These are phyloP conservation scores for Amiota communis DNA, from an alignment of 2,888 invertebrate species.

Conservation along the genomic window DNA sequence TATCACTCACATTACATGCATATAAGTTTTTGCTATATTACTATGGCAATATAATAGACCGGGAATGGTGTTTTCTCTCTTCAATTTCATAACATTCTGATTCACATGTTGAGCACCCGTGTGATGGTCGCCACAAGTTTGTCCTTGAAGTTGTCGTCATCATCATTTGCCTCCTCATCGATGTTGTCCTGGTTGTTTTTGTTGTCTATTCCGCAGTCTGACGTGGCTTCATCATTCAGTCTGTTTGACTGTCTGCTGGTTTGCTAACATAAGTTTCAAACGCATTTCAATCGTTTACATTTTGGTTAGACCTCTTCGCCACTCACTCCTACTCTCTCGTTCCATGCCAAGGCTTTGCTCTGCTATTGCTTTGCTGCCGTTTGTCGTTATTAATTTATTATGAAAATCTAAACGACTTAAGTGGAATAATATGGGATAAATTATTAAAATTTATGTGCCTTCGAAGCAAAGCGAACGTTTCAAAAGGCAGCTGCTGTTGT, in stretches of 20 bases:
- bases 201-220: too few species aligned
- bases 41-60: conserved; percentile 50
- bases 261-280: too few species aligned
- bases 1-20: not conserved
- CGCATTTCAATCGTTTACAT: too few species aligned
- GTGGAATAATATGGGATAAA: conserved; percentile 72
- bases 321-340: conserved; percentile 29
- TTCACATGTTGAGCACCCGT: conserved; percentile 20
- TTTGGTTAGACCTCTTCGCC: too few species aligned
- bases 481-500: not conserved
- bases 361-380: conserved; percentile 22
- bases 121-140: not conserved
- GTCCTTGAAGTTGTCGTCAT: conserved; percentile 24
- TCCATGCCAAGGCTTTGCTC: conserved; percentile 42
- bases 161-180: not conserved
- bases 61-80: conserved; percentile 2
- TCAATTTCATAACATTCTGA: conserved; percentile 36
- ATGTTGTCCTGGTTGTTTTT: too few species aligned
- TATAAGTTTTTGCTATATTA: conserved; percentile 29
- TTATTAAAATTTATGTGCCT: conserved; percentile 71
- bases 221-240: not conserved
- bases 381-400: conserved; percentile 71
- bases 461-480: conserved; percentile 47
- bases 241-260: not conserved
- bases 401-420: conserved; percentile 72